Evolutionary conservation across 2,113 vertebrate genomes (phyloP), one percentile per base, ranked within the genome.

Genomic region (Reinhardtius hippoglossoides): DNA sequence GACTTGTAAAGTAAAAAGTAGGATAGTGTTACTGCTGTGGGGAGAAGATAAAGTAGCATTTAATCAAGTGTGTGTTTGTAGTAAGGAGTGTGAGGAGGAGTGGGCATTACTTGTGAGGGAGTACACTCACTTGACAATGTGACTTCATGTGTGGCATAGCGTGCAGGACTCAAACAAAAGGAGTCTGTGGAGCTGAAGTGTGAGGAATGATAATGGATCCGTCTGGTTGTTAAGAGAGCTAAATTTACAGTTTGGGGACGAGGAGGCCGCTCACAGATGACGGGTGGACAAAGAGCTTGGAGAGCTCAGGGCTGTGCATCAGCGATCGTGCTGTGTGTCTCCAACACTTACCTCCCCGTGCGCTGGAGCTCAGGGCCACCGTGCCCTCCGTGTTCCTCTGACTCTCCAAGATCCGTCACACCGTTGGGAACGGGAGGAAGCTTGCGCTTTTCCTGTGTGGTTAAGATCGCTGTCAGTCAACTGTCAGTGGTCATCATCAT

Each of bases 321-420:
- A 35, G 68, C 15, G 63, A 71, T 60, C 21, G 57, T 10, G 4
- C 24, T 15, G 42, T 50, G 55, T 52, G 31, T 63, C 58, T 72
- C 10, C 2, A n/a, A 57, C 67, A 94, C 96, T 88, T 74, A 99
- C 98, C 86, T 98, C 93, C 98, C 98, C 14, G 97, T 98, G 69
- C 97, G 95, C 83, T 99, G 95, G 9, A 99, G 92, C 94, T 99
- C 98, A 48, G 98, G 97, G 70, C 98, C 98, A 46, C 95, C 97
- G 12, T 99, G 97, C 23, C 97, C 97, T 52, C 96, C 97, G 0
- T 96, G 95, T 1, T 95, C 97, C 74, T 94, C 96, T 6, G 92
- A 67, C 5, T 98, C 97, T 46, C 96, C 97, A 1, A 97, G 95
- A 87, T 97, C 96, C 56, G 97, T 96, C 82, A 96, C 97, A 84